phyloP scores from a whole-genome alignment of 2,888 invertebrate genomes.

The Acleris literana region DNA sequence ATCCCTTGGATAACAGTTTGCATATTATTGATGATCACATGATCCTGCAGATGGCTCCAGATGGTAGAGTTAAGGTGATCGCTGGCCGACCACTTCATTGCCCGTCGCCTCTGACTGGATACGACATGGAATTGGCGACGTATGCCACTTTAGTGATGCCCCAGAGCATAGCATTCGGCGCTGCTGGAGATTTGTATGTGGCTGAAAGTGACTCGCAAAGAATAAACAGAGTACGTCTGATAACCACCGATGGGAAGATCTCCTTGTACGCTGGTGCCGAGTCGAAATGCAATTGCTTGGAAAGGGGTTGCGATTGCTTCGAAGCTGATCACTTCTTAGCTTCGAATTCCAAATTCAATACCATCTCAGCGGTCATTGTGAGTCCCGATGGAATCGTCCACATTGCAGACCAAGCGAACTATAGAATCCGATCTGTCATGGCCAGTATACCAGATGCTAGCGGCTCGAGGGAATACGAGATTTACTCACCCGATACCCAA shows the following conservation, averaged over 20 bases:
- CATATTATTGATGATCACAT: constrained; percentile 98
- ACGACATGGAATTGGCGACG: constrained; percentile 93
- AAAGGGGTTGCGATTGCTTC: constrained; percentile 95
- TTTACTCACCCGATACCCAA: constrained; percentile 97
- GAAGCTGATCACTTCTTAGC: constrained; percentile 96
- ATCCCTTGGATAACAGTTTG: constrained; percentile 96
- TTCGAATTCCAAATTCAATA: constrained; percentile 96
- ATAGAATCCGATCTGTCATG: constrained; percentile 93
- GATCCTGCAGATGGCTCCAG: constrained; percentile 95
- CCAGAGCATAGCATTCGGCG: constrained; percentile 96
- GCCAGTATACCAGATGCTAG: constrained; percentile 95
- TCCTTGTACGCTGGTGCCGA: constrained; percentile 97
- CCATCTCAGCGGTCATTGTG: constrained; percentile 95
- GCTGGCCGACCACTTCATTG: constrained; percentile 97
- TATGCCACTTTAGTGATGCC: constrained; percentile 96
- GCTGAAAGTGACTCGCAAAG: constrained; percentile 98
- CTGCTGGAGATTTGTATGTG: constrained; percentile 95
- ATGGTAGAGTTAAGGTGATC: constrained; percentile 95
- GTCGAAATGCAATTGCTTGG: constrained; percentile 96
- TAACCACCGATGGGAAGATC: constrained; percentile 97
- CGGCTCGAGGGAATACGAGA: constrained; percentile 93
- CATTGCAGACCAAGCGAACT: constrained; percentile 97
- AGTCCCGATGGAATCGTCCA: constrained; percentile 97
- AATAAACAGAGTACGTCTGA: constrained; percentile 94
- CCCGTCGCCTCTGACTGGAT: constrained; percentile 90